Base-by-base conservation (phyloP, 2,113 vertebrate genomes). In the Eupsittula cactorum region DNA sequence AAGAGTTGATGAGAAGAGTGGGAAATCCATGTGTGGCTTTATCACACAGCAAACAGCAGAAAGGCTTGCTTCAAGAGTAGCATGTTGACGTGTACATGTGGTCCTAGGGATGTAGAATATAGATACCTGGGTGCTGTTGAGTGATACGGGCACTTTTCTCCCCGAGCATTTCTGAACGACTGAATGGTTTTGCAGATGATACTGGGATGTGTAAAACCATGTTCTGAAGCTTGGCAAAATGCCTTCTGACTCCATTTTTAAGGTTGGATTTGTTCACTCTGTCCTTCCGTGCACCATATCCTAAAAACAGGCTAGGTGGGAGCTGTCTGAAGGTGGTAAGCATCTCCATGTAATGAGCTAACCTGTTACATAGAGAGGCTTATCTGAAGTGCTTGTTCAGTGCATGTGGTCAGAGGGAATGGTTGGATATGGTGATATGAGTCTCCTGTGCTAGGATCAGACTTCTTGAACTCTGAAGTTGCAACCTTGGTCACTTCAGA, bases 131-230 rank as follows among this genome's bases (percentile, higher is more conserved):
- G n/a, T 73, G 21, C n/a, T 75, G 44, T 24, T 78, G 74, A 62
- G 74, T 0, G 1, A 29, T 82, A 21, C 1, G 3, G 41, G 21
- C 2, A 0, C 10, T 49, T 42, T 39, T 73, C 19, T 64, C 16
- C 44, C 1, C 0, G 0, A 28, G 28, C 49, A n/a, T 83, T 90
- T 86, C 20, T 77, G 44, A 91, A 42, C 2, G 5, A 52, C 64
- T 53, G 50, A 81, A 44, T 35, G 23, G 13, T 85, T 93, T 88
- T 82, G 19, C 31, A 49, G 3, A 24, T 68, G 24, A 33, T 84
- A n/a, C 42, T 19, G 17, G 27, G 11, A 35, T 81, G 24, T 20
- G 17, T 80, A 52, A 86, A 76, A 68, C 11, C 1, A 1, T 75
- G 18, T 64, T 82, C 65, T 68, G 74, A 85, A 91, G 67, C 55